A percentile compares a stretch with the other conserved stretches of the same genome.
phyloP scores from a whole-genome alignment of 2,888 invertebrate genomes.

The Toxonevra muliebris region DNA sequence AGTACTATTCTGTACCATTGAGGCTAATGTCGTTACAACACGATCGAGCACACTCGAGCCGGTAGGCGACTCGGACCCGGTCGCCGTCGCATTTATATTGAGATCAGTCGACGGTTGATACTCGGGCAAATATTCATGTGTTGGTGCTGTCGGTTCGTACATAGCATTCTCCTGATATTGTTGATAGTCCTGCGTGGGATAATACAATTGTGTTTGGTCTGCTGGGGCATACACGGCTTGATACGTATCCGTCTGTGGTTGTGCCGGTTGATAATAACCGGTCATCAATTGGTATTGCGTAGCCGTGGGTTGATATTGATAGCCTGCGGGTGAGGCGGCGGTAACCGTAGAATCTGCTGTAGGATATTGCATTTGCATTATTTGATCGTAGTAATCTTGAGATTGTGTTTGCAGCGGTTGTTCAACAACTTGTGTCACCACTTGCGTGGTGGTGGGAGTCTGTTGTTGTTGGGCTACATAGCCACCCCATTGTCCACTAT shows the following conservation, averaged over 20 bases:
- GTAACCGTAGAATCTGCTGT: constrained; percentile 30
- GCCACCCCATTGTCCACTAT: constrained; percentile 55
- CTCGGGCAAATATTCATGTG: constrained; percentile 34
- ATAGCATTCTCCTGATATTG: constrained; percentile 30
- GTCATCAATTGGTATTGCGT: constrained; percentile 55
- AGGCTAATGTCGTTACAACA: constrained; percentile 51
- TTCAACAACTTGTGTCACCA: constrained; percentile 6
- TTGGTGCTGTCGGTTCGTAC: constrained; percentile 27
- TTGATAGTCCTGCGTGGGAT: constrained; percentile 41
- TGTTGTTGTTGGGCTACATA: constrained; percentile 29
- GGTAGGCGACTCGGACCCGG: constrained; percentile 20
- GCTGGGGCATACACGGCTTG: constrained; percentile 47
- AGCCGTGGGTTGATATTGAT: constrained; percentile 51
- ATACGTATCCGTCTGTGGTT: constrained; percentile 46
- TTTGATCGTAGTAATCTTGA: constrained; percentile 59
- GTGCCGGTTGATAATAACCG: constrained; percentile 53
- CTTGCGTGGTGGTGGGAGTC: constrained; percentile 27
- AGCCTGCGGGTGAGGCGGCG: constrained; percentile 36
- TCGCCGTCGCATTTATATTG: constrained; percentile 33
- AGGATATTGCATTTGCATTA: constrained; percentile 59
- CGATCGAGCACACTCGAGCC: constrained; percentile 48
- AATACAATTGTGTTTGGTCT: constrained; percentile 51
- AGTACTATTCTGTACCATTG: constrained; percentile 49
- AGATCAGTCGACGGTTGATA: constrained; percentile 38
- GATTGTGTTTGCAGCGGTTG: constrained; percentile 37